Percentiles rank a stretch among this genome's conserved stretches.
phyloP scores from a whole-genome alignment of 2,888 invertebrate species.

The Odontocolon sp. region DNA sequence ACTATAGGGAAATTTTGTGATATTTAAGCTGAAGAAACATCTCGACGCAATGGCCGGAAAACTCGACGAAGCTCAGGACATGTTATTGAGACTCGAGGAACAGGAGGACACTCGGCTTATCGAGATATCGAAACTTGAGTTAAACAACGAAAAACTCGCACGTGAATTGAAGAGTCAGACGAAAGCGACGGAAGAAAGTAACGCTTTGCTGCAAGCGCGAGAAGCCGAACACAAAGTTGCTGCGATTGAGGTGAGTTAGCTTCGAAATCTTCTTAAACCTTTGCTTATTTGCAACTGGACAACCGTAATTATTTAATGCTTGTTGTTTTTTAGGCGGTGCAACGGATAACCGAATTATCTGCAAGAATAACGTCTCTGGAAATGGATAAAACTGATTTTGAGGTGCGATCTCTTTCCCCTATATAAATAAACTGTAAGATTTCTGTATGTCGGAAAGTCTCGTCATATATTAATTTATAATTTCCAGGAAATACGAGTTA shows the following conservation, averaged over 20 bases:
- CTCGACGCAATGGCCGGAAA: slow-evolving; percentile 72
- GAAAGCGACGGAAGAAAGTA: slow-evolving; percentile 43
- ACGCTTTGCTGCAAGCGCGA: slow-evolving; percentile 52
- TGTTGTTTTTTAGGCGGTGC: slow-evolving; percentile 29
- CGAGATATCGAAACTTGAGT: slow-evolving; percentile 69
- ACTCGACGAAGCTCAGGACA: slow-evolving; percentile 66
- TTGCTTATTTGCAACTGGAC: neutral
- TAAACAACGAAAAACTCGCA: slow-evolving; percentile 69
- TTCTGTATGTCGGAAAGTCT: neutral
- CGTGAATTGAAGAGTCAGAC: slow-evolving; percentile 62
- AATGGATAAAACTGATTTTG: slow-evolving; percentile 22
- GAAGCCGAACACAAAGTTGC: slow-evolving; percentile 52
- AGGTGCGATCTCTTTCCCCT: slow-evolving; percentile 25
- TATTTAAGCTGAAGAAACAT: slow-evolving; percentile 69
- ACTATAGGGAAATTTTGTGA: neutral
- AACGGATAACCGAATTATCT: slow-evolving; percentile 38
- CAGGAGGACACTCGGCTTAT: slow-evolving; percentile 70
- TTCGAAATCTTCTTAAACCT: neutral
- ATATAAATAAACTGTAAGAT: neutral
- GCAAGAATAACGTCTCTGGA: slow-evolving; percentile 46
- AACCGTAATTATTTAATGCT: neutral
- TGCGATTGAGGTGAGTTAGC: slow-evolving; percentile 61
- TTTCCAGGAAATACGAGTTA: slow-evolving; percentile 39
- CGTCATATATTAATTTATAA: neutral
- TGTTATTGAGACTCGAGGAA: slow-evolving; percentile 74